Evolutionary conservation across 2,797 vertebrate species (phyloP).

Genomic region (Pempheris klunzingeri): DNA sequence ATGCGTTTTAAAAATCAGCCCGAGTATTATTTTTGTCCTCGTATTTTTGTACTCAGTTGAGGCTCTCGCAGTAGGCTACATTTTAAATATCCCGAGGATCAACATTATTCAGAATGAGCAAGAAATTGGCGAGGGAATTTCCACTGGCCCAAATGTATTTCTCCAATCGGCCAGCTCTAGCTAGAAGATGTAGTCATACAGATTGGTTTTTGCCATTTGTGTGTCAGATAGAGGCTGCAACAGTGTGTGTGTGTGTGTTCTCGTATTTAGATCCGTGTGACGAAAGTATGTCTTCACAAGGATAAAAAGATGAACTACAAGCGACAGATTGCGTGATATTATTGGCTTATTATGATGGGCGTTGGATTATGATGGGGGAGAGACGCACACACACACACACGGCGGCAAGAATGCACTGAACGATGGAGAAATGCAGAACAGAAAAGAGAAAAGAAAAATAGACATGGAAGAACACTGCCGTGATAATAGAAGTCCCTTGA

Average conservation of each 20-base stretch:
- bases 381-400: slow-evolving; percentile 11
- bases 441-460: slow-evolving; percentile 31
- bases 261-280: background rate
- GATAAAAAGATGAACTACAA: slow-evolving; percentile 12
- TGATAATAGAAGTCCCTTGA: slow-evolving; percentile 63
- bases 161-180: background rate
- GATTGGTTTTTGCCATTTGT: background rate
- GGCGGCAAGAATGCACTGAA: slow-evolving; percentile 9
- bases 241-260: background rate
- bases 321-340: slow-evolving; percentile 29
- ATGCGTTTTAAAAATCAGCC: slow-evolving; percentile 29
- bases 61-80: background rate
- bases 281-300: slow-evolving; percentile 6
- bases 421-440: slow-evolving; percentile 9
- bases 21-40: background rate
- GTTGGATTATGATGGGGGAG: slow-evolving; percentile 16
- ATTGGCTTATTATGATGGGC: slow-evolving; percentile 31
- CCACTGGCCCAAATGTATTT: background rate
- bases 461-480: slow-evolving; percentile 48
- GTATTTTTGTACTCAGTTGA: slow-evolving; percentile 5
- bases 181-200: background rate
- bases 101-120: slow-evolving; percentile 25
- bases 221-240: background rate
- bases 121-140: slow-evolving; percentile 8
- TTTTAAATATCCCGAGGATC: slow-evolving; percentile 33